Evolutionary conservation across 2,113 vertebrate species (phyloP), one percentile per base, ranked within the genome.

Genomic region (Panthera uncia): DNA sequence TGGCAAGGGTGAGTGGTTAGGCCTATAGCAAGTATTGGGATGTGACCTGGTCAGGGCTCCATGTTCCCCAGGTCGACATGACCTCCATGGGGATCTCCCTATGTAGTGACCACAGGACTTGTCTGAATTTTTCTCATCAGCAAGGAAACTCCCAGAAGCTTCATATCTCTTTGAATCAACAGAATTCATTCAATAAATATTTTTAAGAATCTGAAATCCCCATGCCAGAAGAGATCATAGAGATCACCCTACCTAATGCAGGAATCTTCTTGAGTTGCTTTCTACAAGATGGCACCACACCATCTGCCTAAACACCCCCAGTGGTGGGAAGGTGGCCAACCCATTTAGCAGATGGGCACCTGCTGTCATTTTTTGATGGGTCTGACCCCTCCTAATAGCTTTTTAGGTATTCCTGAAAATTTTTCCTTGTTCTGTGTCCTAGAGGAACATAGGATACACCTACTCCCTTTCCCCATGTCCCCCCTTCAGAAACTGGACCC

Each of bases 1-100:
- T 23, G 99, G 99, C 95, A 99, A 99, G 99, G 99, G 99, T 99
- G 97, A 98, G 92, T 74, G 65, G 55, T 33, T 23, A 15, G n/a
- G 33, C 21, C 80, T 71, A 18, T 6, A 3, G 31, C 41, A 33
- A 65, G 31, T 61, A 14, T 5, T 38, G 52, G 83, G 16, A 29
- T 81, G 29, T 66, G 48, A 81, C 15, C 0, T 1, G 27, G 8
- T 85, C 82, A 80, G 31, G 61, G 68, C 6, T 50, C 65, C 50
- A 80, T 19, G 7, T 33, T 68, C 61, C 45, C 41, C 21, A 36
- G 12, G n/a, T 89, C 78, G 85, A 16, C 8, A 29, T 25, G 11
- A 57, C 61, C 6, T 82, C 45, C 7, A 0, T 18, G 36, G 68
- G 21, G 7, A 71, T 68, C 23, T 84, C 31, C 48, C 55, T 71